phyloP scores from a whole-genome alignment of 1,140 invertebrate genomes.

The Ylistrum balloti region DNA sequence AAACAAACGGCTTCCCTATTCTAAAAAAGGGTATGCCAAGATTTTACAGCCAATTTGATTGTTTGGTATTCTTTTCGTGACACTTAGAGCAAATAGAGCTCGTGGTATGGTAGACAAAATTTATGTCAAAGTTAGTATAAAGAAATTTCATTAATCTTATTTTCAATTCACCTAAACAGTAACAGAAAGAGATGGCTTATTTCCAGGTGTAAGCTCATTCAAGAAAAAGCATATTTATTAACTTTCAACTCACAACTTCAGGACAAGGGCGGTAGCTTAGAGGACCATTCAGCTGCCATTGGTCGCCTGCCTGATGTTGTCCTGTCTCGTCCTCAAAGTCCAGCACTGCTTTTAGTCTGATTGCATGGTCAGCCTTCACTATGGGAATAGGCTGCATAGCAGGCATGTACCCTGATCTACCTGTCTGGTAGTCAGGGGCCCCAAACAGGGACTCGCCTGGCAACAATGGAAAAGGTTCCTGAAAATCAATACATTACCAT shows the following conservation, averaged over 20 bases:
- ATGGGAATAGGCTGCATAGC: slow-evolving; percentile 79
- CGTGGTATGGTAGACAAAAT: no score
- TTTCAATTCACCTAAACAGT: no score
- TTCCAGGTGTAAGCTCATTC: no score
- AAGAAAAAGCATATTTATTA: no score
- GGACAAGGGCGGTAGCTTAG: slow-evolving; percentile 73
- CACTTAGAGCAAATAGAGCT: no score
- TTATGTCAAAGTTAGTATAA: no score
- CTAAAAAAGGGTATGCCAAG: no score
- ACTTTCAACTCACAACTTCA: slow-evolving; percentile 74
- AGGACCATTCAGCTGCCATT: slow-evolving; percentile 80
- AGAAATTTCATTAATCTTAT: no score
- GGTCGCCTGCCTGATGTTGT: slow-evolving; percentile 80
- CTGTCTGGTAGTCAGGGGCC: slow-evolving; percentile 65
- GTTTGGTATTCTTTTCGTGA: no score
- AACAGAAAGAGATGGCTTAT: no score
- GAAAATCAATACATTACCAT: slow-evolving; percentile 68
- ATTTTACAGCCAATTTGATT: no score
- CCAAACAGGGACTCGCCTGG: slow-evolving; percentile 82
- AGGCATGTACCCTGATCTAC: slow-evolving; percentile 57
- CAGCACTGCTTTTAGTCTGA: slow-evolving; percentile 77
- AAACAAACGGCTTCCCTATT: no score
- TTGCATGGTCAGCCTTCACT: slow-evolving; percentile 79
- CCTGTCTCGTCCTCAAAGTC: slow-evolving; percentile 76
- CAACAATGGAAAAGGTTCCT: slow-evolving; percentile 83